A percentile compares a stretch with the other conserved stretches of the same genome.
Conservation (phyloP, 2,113 vertebrate species). For the Vulpes ferrilata region DNA sequence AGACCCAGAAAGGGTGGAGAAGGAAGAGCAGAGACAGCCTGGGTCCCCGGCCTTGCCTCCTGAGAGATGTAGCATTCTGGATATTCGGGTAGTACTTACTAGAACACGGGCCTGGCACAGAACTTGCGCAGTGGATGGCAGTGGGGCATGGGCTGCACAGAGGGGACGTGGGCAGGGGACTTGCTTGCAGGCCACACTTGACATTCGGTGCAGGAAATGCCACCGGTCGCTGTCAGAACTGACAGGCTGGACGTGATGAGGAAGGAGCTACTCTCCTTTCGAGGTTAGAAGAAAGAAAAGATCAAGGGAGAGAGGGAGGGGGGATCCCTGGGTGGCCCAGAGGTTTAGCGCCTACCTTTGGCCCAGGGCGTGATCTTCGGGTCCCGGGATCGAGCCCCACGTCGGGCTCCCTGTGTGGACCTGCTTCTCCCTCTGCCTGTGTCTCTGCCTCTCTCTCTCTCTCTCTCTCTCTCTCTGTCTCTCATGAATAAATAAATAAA, state of each 20-base stretch:
- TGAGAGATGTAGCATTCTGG: too few species aligned
- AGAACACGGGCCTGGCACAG: accelerated
- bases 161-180: accelerated
- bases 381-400: too few species aligned
- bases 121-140: background rate
- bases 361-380: too few species aligned
- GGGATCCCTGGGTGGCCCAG: too few species aligned
- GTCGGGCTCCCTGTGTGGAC: too few species aligned
- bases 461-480: too few species aligned
- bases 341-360: too few species aligned
- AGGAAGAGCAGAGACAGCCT: background rate
- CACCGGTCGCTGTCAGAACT: accelerated
- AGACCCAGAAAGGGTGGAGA: background rate
- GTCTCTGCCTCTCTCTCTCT: too few species aligned
- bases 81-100: background rate
- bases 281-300: background rate
- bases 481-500: too few species aligned
- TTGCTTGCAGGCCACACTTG: accelerated
- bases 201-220: background rate
- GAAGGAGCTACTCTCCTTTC: background rate
- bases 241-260: too few species aligned
- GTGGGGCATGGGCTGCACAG: background rate
- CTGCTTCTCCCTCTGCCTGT: too few species aligned
- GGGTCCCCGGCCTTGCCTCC: background rate
- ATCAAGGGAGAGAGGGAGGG: background rate